Percentiles rank a stretch among this genome's conserved stretches.
Conservation (phyloP, 2,888 invertebrate genomes). For the Magallana nippona region DNA sequence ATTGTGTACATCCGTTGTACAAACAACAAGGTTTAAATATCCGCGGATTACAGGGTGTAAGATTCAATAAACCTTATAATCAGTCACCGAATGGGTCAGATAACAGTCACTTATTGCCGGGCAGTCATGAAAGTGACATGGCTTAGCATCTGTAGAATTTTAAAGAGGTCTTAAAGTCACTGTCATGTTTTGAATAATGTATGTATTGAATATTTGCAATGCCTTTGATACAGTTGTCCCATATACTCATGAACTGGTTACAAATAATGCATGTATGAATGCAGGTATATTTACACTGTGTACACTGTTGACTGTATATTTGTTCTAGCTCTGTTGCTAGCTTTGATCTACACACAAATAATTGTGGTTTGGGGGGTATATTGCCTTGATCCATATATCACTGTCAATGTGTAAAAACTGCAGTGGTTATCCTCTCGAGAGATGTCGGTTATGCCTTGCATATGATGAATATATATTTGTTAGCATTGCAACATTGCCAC, state of each 20-base stretch:
- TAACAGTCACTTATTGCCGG: too few species aligned
- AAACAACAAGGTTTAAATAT: conserved; percentile 4
- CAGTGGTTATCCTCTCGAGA: not conserved
- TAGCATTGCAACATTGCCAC: not conserved
- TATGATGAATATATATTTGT: not conserved
- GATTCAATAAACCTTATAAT: not conserved
- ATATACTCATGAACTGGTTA: too few species aligned
- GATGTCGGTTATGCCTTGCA: not conserved
- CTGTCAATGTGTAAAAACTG: not conserved
- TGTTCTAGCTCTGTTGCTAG: conserved; percentile 3
- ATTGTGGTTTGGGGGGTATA: conserved; percentile 9
- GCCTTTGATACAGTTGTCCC: too few species aligned
- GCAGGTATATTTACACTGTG: not conserved
- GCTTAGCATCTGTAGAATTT: too few species aligned
- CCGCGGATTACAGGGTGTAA: not conserved
- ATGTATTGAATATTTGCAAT: too few species aligned
- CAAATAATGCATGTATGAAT: too few species aligned
- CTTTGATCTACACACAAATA: conserved; percentile 17
- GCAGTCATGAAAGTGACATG: too few species aligned
- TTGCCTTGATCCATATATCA: conserved; percentile 15
- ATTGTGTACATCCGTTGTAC: too few species aligned
- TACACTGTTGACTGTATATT: not conserved
- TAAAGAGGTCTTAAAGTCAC: too few species aligned
- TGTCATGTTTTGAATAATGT: too few species aligned
- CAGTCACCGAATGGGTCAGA: not conserved